Conservation (phyloP, 1,140 invertebrate genomes). For the Latrodectus geometricus region DNA sequence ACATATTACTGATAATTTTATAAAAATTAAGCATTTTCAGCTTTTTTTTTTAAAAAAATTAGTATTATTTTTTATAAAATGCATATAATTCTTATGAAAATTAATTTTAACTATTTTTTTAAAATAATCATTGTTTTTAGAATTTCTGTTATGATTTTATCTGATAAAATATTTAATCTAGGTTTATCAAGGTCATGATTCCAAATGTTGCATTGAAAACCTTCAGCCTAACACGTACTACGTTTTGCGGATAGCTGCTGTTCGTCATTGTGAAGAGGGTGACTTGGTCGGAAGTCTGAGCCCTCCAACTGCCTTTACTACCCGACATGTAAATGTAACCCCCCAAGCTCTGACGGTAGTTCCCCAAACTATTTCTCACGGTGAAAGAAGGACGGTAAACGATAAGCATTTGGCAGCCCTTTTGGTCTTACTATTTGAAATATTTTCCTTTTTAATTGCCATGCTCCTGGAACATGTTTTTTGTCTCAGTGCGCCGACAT, state of each 20-base stretch:
- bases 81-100: no score
- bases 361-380: slow-evolving; percentile 38
- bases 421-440: slow-evolving; percentile 74
- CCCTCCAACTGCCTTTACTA: slow-evolving; percentile 73
- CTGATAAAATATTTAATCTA: slow-evolving; percentile 66
- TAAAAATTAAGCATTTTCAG: no score
- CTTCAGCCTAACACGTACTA: slow-evolving; percentile 80
- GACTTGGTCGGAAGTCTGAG: slow-evolving; percentile 77
- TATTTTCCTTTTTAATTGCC: slow-evolving; percentile 76
- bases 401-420: slow-evolving; percentile 77
- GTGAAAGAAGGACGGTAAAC: slow-evolving; percentile 71
- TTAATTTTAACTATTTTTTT: no score
- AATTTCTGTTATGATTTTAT: background rate
- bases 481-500: slow-evolving; percentile 58
- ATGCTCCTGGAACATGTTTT: slow-evolving; percentile 73
- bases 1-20: no score
- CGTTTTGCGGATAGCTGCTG: slow-evolving; percentile 78
- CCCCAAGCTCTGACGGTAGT: slow-evolving; percentile 62
- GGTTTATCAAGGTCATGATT: slow-evolving; percentile 79
- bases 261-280: slow-evolving; percentile 73
- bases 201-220: slow-evolving; percentile 75
- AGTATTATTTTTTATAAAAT: background rate
- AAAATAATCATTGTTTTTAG: no score
- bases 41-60: no score
- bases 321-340: slow-evolving; percentile 65